Evolutionary conservation across 2,113 vertebrate genomes (phyloP).

Genomic region (Tychaedon coryphoeus): DNA sequence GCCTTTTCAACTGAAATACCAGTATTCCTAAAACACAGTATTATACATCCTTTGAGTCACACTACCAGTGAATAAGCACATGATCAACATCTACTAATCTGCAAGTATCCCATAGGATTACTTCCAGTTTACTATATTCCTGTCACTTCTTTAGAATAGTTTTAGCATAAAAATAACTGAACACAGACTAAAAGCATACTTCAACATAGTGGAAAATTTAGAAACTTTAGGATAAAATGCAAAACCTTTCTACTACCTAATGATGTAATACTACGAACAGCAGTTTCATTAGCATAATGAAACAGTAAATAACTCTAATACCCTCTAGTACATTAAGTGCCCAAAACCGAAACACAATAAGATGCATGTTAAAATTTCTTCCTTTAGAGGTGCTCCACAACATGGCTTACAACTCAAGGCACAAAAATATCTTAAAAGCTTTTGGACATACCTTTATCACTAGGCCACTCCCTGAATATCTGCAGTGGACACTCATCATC

Average conservation of each 20-base stretch:
- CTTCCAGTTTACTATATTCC: background rate
- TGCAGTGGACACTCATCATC: slow-evolving; percentile 93
- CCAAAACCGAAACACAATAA: background rate
- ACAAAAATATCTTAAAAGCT: background rate
- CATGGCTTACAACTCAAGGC: background rate
- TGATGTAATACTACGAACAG: background rate
- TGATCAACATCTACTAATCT: background rate
- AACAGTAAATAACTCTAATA: background rate
- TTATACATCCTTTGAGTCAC: background rate
- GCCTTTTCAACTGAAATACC: slow-evolving; percentile 94
- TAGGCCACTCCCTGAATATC: slow-evolving; percentile 96
- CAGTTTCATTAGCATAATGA: background rate
- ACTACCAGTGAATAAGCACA: background rate
- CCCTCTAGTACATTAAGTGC: background rate
- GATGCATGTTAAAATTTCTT: background rate
- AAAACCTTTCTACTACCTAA: background rate
- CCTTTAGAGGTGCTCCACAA: background rate
- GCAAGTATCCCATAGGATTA: background rate
- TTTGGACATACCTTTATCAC: slow-evolving; percentile 84
- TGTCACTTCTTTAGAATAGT: background rate
- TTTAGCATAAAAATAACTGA: background rate
- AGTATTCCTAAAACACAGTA: slow-evolving; percentile 77
- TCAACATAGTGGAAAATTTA: background rate
- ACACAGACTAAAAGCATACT: background rate
- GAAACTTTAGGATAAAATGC: background rate